Base-by-base conservation (phyloP, 1,140 invertebrate genomes). In the Monomorium pharaonis region DNA sequence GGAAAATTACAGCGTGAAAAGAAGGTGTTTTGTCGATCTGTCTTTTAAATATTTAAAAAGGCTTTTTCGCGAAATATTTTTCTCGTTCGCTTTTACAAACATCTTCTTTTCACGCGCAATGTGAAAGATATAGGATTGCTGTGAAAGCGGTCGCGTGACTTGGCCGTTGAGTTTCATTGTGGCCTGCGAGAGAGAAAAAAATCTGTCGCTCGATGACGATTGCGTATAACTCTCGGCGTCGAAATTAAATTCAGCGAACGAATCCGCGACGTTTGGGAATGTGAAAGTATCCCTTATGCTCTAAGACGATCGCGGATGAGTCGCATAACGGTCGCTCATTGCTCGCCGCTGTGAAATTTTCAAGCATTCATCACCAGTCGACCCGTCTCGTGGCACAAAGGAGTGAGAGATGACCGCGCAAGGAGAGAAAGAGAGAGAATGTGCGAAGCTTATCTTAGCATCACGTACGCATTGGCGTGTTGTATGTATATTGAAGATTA, bases 391-490 rank as follows among this genome's bases (percentile, higher is more conserved):
- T n/a, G 80, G 21, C n/a, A 76, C 44, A 77, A 84, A 63, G 49
- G 60, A 54, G 63, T 33, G 24, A 47, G 54, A 42, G 54, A 42
- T 47, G 42, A 54, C 47, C 51, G 30, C 37, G 56, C 33, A 37
- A 24, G 7, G 47, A 33, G 27, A 47, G 69, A 76, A n/a, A 49
- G 62, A 18, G 49, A 58, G 70, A 77, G 51, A 49, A 65, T n/a
- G 54, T 7, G 83, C 62, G 70, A 63, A 44, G 70, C 86, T 78
- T 90, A 90, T 90, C 85, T 89, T 89, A 77, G 89, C 88, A 89
- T 89, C 84, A 60, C 54, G 85, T 80, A 62, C 86, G 81, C 54
- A 67, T 74, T 33, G 44, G 60, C 54, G 24, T 33, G 37, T 58
- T 54, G 24, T 30, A 12, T 51, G 67, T 83, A 30, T 60, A 74